Evolutionary conservation across 35 echinoderm and acorn worm species (phyloP).

Genomic region (Eucidaris tribuloides): DNA sequence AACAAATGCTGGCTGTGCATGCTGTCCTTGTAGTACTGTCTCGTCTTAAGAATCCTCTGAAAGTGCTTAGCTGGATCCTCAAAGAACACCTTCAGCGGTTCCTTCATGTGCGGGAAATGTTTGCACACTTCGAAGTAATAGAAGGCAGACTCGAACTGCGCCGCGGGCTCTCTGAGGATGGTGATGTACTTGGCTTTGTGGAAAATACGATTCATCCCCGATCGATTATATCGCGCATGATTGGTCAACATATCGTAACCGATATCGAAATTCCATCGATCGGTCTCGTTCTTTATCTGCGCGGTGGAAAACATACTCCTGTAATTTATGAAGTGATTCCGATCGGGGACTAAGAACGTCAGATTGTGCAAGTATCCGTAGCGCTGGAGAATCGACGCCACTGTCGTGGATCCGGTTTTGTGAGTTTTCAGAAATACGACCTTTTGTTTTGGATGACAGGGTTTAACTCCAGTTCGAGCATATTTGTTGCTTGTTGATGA

Average conservation of each 20-base stretch:
- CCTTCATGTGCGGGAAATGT: neutral
- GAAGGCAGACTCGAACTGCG: constrained; percentile 74
- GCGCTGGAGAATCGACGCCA: constrained; percentile 27
- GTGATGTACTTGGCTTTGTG: constrained; percentile 66
- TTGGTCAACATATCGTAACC: constrained; percentile 67
- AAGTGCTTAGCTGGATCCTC: constrained; percentile 7
- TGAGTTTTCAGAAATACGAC: constrained; percentile 30
- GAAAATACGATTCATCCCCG: constrained; percentile 43
- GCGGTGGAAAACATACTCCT: neutral
- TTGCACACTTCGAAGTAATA: constrained; percentile 59
- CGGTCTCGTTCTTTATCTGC: neutral
- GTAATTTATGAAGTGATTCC: constrained; percentile 11
- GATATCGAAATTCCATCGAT: neutral
- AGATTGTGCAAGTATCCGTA: constrained; percentile 30
- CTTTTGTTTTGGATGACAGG: neutral
- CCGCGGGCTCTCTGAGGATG: constrained; percentile 56
- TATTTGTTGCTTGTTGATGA: too few relatives aligned
- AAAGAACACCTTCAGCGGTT: constrained; percentile 61
- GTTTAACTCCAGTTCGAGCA: too few relatives aligned
- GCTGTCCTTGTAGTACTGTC: constrained; percentile 11
- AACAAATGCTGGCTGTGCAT: constrained; percentile 63
- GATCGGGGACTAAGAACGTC: neutral
- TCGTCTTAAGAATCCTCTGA: neutral
- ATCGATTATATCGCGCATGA: constrained; percentile 70
- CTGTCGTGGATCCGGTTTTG: constrained; percentile 18